Conservation (phyloP, 92 coral and sea anemone genomes). For the Bergia sp. region DNA sequence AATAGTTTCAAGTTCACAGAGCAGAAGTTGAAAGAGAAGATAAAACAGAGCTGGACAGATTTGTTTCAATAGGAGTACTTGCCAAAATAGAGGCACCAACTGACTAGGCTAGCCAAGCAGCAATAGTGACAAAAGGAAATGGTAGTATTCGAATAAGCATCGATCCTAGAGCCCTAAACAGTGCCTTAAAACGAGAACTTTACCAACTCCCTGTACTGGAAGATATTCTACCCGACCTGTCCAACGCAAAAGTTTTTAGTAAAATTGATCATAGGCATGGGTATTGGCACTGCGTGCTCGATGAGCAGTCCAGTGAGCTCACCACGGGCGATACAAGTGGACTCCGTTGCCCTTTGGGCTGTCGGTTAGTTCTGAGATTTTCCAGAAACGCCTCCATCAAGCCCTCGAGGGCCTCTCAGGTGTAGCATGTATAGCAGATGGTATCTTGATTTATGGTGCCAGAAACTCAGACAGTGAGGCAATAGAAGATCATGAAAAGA, state of each 20-base stretch:
- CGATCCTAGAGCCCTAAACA: neutral
- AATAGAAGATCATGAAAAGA: conserved; percentile 3
- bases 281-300: neutral
- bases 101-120: conserved; percentile 34
- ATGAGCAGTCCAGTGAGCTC: neutral
- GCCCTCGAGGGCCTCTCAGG: conserved; percentile 3
- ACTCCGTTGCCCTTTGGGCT: conserved; percentile 20
- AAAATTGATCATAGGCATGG: neutral
- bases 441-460: conserved; percentile 23
- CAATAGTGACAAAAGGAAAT: conserved; percentile 27
- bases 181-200: conserved; percentile 5
- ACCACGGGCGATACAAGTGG: conserved; percentile 22
- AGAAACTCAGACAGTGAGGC: conserved; percentile 13
- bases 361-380: neutral
- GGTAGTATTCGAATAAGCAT: conserved; percentile 19
- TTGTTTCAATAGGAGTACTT: neutral
- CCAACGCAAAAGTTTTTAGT: neutral
- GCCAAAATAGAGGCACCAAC: conserved; percentile 29
- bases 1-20: too few species aligned
- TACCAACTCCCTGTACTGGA: conserved; percentile 31
- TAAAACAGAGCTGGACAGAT: conserved; percentile 31
- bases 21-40: neutral
- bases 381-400: neutral
- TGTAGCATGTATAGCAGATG: neutral
- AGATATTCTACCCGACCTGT: conserved; percentile 11